These are phyloP conservation scores for Oscheius sp. DNA, from an alignment of 2,888 invertebrate genomes.

Conservation along the genomic window DNA sequence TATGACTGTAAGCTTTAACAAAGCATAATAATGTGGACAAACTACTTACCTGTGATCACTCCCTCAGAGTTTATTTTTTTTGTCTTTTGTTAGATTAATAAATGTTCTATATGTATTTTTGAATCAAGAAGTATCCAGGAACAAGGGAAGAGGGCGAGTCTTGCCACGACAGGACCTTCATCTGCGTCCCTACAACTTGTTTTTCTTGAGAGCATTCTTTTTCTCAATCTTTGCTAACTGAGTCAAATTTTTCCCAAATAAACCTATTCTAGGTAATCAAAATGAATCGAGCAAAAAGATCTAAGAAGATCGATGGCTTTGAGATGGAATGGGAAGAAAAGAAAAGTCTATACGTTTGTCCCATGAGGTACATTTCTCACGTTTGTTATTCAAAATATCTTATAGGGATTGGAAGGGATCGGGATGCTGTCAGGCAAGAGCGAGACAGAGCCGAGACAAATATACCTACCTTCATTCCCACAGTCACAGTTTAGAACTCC, in stretches of 20 bases:
- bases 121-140: too few species aligned
- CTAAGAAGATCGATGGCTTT: neutral
- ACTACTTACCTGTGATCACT: constrained; percentile 28
- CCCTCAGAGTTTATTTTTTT: constrained; percentile 25
- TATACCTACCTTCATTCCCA: neutral
- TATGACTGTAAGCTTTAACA: constrained; percentile 23
- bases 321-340: neutral
- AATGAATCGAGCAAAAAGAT: constrained; percentile 4
- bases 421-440: neutral
- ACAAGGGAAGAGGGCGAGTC: neutral
- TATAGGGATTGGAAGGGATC: constrained; percentile 5
- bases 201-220: neutral
- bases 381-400: neutral
- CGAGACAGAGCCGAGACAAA: too few species aligned
- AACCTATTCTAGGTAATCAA: neutral
- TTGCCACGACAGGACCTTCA: neutral
- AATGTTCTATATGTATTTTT: too few species aligned
- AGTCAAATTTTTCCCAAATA: neutral
- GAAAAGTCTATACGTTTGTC: neutral
- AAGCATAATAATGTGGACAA: constrained; percentile 4
- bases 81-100: neutral
- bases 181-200: neutral
- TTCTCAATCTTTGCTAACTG: neutral
- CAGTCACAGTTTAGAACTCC: neutral
- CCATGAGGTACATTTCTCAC: neutral